Conservation (phyloP, 1,140 invertebrate species). For the Drosophila novamexicana region DNA sequence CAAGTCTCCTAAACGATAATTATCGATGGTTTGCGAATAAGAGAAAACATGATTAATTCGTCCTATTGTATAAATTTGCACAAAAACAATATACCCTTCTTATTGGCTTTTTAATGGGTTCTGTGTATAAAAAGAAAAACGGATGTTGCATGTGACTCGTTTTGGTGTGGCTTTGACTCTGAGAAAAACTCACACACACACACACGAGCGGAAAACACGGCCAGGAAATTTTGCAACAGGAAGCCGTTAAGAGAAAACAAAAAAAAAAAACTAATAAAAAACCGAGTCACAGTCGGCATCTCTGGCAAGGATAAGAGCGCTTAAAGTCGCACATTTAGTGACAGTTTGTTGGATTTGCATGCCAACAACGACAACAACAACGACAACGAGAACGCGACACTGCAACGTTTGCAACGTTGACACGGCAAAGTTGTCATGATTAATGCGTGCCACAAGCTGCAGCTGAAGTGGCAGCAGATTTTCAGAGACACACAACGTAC, state of each 20-base stretch:
- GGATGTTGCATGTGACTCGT: conserved; percentile 72
- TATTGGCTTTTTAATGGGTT: too few species aligned
- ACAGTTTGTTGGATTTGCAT: conserved; percentile 80
- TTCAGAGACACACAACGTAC: conserved; percentile 4
- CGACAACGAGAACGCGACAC: conserved; percentile 21
- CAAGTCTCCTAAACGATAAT: too few species aligned
- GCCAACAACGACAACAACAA: conserved; percentile 13
- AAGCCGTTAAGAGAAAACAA: conserved; percentile 33
- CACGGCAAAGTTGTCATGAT: conserved; percentile 78
- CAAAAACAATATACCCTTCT: too few species aligned
- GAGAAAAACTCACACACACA: conserved; percentile 53
- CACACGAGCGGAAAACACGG: conserved; percentile 32
- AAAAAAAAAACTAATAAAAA: conserved; percentile 33
- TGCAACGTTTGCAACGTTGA: conserved; percentile 53
- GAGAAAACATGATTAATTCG: too few species aligned
- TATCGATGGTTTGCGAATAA: too few species aligned
- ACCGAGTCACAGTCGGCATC: conserved; percentile 29
- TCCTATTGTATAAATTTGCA: too few species aligned
- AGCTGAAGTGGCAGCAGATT: conserved; percentile 49
- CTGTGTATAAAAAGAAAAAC: conserved; percentile 40
- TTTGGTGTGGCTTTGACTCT: conserved; percentile 54
- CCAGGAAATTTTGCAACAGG: conserved; percentile 69
- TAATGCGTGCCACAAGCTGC: conserved; percentile 68
- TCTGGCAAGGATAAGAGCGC: conserved; percentile 70
- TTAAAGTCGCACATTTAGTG: conserved; percentile 82